Evolutionary conservation across 2,888 invertebrate species (phyloP).

Genomic region (Drosophila phalerata): DNA sequence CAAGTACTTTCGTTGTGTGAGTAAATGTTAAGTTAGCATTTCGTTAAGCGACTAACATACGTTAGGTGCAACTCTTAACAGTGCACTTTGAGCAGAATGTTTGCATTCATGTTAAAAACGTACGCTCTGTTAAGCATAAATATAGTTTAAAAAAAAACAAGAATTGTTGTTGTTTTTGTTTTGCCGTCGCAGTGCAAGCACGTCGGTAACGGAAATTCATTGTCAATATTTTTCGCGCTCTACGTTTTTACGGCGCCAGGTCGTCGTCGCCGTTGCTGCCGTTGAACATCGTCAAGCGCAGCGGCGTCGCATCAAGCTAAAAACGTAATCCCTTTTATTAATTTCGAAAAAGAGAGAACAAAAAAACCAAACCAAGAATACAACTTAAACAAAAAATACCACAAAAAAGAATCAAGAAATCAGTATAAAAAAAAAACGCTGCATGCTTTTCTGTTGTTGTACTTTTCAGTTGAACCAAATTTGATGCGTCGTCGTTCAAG

Average conservation of each 20-base stretch:
- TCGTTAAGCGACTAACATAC: slow-evolving; percentile 16
- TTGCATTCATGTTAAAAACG: slow-evolving; percentile 19
- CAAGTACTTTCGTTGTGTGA: slow-evolving; percentile 28
- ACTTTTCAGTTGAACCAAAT: slow-evolving; percentile 41
- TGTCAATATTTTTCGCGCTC: slow-evolving; percentile 56
- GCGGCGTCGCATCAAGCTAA: slow-evolving; percentile 61
- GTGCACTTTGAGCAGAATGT: slow-evolving; percentile 30
- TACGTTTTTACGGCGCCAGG: slow-evolving; percentile 59
- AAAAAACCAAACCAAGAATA: background rate
- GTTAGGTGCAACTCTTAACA: slow-evolving; percentile 2
- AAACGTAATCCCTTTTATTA: slow-evolving; percentile 56
- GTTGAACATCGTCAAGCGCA: slow-evolving; percentile 45
- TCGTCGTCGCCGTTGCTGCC: slow-evolving; percentile 63
- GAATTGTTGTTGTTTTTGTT: slow-evolving; percentile 54
- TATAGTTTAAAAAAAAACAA: too few relatives aligned
- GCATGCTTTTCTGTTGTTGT: slow-evolving; percentile 34
- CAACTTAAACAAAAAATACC: too few relatives aligned
- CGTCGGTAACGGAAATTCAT: slow-evolving; percentile 72
- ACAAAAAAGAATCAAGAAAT: background rate
- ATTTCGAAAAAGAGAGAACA: slow-evolving; percentile 7
- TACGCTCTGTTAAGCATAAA: slow-evolving; percentile 27
- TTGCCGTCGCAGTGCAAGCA: slow-evolving; percentile 53
- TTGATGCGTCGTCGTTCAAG: slow-evolving; percentile 40
- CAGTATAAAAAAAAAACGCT: slow-evolving; percentile 17
- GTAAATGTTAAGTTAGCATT: slow-evolving; percentile 30